These are phyloP conservation scores for Pseudolaguvia tuberculata DNA, from an alignment of 2,113 vertebrate genomes.

Conservation along the genomic window DNA sequence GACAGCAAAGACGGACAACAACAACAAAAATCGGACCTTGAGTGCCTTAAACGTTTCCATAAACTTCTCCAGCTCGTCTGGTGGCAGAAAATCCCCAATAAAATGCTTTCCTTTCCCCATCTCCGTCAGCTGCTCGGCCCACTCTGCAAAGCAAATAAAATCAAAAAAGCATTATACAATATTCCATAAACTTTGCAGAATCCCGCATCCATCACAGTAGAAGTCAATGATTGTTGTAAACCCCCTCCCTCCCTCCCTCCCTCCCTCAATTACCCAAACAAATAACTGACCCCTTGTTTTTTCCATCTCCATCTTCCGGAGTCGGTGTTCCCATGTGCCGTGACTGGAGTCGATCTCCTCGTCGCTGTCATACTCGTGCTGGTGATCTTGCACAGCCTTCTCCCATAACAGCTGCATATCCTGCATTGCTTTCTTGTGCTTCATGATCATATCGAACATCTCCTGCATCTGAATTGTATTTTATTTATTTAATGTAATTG, in stretches of 20 bases:
- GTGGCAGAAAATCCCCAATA: constrained; percentile 93
- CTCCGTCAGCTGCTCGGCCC: constrained; percentile 95
- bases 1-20: not conserved
- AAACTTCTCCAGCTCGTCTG: constrained; percentile 94
- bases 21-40: constrained; percentile 79
- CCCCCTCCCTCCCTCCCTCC: too few species aligned
- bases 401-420: constrained; percentile 97
- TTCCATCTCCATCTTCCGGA: constrained; percentile 96
- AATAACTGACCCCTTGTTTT: constrained; percentile 80
- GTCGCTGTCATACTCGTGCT: constrained; percentile 93
- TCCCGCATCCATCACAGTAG: too few species aligned
- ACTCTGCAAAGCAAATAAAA: constrained; percentile 71
- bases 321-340: constrained; percentile 95
- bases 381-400: constrained; percentile 83
- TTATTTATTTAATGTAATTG: too few species aligned
- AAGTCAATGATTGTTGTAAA: too few species aligned
- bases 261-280: too few species aligned
- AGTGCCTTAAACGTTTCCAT: constrained; percentile 98
- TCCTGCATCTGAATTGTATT: constrained; percentile 84
- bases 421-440: constrained; percentile 93
- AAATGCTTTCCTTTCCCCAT: constrained; percentile 98
- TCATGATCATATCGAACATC: constrained; percentile 98
- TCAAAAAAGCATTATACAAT: constrained; percentile 6
- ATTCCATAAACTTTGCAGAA: too few species aligned
- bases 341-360: constrained; percentile 85